These are phyloP conservation scores for Hypena proboscidalis DNA, from an alignment of 2,888 invertebrate genomes.

Conservation along the genomic window DNA sequence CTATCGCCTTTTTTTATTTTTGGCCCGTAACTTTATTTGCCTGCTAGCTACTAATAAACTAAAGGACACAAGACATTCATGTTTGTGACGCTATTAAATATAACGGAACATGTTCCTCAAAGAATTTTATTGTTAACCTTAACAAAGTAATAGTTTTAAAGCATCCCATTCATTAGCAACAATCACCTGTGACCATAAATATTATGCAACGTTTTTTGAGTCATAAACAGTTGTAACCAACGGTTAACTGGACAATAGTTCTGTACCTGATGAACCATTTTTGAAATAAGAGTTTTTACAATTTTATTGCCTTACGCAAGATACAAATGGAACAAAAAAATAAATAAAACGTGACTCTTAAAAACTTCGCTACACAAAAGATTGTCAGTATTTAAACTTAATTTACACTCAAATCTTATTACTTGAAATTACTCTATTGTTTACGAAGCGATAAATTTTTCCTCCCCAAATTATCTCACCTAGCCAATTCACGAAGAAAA, in stretches of 20 bases:
- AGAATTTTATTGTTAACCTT: slow-evolving; percentile 40
- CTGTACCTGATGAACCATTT: slow-evolving; percentile 59
- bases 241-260: slow-evolving; percentile 59
- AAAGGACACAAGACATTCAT: background rate
- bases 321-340: background rate
- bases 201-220: slow-evolving; percentile 65
- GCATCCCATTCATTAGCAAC: slow-evolving; percentile 52
- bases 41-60: background rate
- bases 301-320: slow-evolving; percentile 23
- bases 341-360: slow-evolving; percentile 1
- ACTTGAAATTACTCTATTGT: slow-evolving; percentile 34
- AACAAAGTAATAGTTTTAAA: slow-evolving; percentile 43
- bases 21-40: background rate
- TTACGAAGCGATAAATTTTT: slow-evolving; percentile 46
- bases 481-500: slow-evolving; percentile 36
- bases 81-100: slow-evolving; percentile 10
- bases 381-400: slow-evolving; percentile 31
- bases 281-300: slow-evolving; percentile 19
- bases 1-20: no score
- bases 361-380: slow-evolving; percentile 9
- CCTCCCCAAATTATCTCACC: slow-evolving; percentile 44
- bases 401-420: slow-evolving; percentile 37
- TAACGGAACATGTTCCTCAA: slow-evolving; percentile 33
- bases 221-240: slow-evolving; percentile 64
- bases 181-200: slow-evolving; percentile 61